These are phyloP conservation scores for Lacerta bilineata DNA, from an alignment of 2,797 vertebrate species.

Conservation along the genomic window DNA sequence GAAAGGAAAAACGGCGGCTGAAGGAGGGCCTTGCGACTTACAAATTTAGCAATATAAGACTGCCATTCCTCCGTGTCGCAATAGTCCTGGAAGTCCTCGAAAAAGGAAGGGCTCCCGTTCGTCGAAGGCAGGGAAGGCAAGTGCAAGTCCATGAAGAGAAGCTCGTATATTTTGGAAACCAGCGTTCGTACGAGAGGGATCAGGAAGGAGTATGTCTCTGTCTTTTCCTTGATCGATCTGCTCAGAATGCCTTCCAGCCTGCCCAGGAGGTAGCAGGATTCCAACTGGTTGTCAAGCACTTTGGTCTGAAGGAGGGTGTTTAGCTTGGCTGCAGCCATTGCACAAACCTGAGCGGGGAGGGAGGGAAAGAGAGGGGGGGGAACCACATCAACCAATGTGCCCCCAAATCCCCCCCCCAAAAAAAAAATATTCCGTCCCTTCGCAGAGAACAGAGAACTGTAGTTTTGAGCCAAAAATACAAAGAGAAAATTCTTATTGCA, in stretches of 20 bases:
- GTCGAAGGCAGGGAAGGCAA: slow-evolving; percentile 93
- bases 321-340: slow-evolving; percentile 95
- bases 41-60: slow-evolving; percentile 97
- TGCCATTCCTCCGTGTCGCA: slow-evolving; percentile 94
- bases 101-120: slow-evolving; percentile 96
- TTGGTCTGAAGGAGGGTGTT: slow-evolving; percentile 97
- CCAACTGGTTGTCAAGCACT: slow-evolving; percentile 91
- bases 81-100: slow-evolving; percentile 97
- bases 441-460: background rate
- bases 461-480: background rate
- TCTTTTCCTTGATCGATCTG: slow-evolving; percentile 87
- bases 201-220: slow-evolving; percentile 92
- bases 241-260: slow-evolving; percentile 92
- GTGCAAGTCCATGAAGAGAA: slow-evolving; percentile 97
- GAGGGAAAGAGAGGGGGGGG: background rate
- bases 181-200: slow-evolving; percentile 94
- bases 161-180: slow-evolving; percentile 93
- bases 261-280: slow-evolving; percentile 95
- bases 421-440: background rate
- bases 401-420: no score
- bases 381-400: background rate
- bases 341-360: slow-evolving; percentile 86
- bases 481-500: background rate
- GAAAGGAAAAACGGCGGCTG: background rate
- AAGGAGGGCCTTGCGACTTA: slow-evolving; percentile 76